phyloP scores from a whole-genome alignment of 2,113 vertebrate species.

The Aegypius monachus region DNA sequence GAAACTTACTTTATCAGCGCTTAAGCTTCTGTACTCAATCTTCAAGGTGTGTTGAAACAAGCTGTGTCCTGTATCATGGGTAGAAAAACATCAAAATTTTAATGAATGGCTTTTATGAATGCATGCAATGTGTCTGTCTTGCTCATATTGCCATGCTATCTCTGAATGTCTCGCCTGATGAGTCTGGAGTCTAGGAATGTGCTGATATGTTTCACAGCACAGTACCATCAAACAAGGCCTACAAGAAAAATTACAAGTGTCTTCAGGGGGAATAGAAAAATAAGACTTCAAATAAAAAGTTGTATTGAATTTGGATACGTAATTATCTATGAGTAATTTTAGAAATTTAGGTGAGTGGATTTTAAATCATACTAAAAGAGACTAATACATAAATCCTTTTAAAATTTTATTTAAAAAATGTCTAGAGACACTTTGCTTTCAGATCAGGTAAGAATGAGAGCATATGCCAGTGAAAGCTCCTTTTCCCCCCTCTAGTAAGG shows the following conservation, averaged over 20 bases:
- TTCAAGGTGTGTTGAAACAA: background rate
- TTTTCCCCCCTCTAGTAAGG: background rate
- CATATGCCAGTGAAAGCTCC: background rate
- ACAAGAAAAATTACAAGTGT: background rate
- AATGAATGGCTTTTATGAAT: background rate
- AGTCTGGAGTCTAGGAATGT: background rate
- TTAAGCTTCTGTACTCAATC: background rate
- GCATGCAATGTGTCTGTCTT: background rate
- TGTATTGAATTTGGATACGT: background rate
- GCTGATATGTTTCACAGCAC: background rate
- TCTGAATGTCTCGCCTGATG: background rate
- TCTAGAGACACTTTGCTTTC: background rate
- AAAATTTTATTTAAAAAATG: background rate
- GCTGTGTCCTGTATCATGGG: accelerated
- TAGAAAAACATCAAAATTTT: background rate
- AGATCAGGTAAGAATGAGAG: background rate
- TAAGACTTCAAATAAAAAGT: background rate
- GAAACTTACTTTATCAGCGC: background rate
- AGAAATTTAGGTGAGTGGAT: background rate
- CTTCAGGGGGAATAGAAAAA: background rate
- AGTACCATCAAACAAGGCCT: background rate
- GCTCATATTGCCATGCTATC: background rate
- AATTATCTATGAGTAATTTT: background rate
- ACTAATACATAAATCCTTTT: background rate
- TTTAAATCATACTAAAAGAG: background rate